A percentile compares a stretch with the other conserved stretches of the same genome.
Conservation (phyloP, 2,888 invertebrate species). For the Belgica antarctica region DNA sequence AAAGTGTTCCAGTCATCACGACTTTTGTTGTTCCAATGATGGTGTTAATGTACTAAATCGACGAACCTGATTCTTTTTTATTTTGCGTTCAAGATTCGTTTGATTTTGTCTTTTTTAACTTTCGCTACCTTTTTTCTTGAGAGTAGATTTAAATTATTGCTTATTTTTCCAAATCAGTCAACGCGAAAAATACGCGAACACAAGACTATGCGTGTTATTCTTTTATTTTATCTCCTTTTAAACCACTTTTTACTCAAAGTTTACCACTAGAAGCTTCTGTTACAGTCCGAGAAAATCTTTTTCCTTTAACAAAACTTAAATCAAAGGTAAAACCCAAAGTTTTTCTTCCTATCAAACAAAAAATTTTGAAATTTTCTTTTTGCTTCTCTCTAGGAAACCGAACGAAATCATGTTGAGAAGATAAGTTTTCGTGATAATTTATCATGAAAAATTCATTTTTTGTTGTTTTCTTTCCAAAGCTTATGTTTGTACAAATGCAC, state of each 20-base stretch:
- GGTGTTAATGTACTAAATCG: slow-evolving; percentile 23
- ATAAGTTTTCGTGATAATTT: background rate
- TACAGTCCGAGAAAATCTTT: background rate
- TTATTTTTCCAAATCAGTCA: slow-evolving; percentile 44
- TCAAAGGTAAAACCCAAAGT: background rate
- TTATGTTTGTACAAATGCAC: slow-evolving; percentile 19
- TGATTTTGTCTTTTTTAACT: slow-evolving; percentile 36
- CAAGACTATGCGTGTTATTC: slow-evolving; percentile 34
- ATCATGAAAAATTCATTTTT: background rate
- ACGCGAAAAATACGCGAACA: slow-evolving; percentile 43
- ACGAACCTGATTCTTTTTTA: background rate
- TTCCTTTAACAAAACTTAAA: no score
- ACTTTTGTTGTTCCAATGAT: slow-evolving; percentile 1
- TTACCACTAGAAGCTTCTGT: background rate
- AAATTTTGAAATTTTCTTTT: slow-evolving; percentile 3
- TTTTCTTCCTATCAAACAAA: background rate
- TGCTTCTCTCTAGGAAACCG: background rate
- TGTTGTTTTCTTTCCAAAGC: background rate
- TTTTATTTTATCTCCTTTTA: background rate
- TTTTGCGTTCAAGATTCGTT: background rate
- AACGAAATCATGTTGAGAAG: slow-evolving; percentile 3
- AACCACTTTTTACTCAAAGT: no score
- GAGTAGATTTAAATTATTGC: slow-evolving; percentile 44
- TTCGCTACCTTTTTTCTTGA: slow-evolving; percentile 36
- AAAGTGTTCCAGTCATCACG: slow-evolving; percentile 9